Evolutionary conservation across 2,113 vertebrate species (phyloP).

Genomic region (Seriola dumerili): DNA sequence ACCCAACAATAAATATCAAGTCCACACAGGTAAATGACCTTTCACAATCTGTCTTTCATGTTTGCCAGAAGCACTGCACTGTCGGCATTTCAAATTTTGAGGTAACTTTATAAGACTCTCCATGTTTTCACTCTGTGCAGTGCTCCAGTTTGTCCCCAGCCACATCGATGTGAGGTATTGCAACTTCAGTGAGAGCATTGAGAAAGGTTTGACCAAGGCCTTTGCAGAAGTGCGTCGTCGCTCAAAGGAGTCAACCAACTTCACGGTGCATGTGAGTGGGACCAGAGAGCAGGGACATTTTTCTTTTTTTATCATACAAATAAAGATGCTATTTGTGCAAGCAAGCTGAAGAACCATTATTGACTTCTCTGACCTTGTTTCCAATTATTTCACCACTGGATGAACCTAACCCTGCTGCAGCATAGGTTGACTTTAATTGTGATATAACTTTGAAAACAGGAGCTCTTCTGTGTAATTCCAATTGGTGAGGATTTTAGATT

Average conservation of each 20-base stretch:
- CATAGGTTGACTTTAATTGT: conserved; percentile 23
- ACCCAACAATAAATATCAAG: conserved; percentile 89
- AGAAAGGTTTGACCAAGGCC: conserved; percentile 90
- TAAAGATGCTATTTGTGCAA: neutral
- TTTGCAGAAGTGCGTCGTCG: conserved; percentile 89
- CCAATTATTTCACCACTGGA: neutral
- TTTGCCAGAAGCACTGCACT: neutral
- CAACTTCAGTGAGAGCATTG: conserved; percentile 92
- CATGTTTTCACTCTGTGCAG: conserved; percentile 75
- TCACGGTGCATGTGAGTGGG: conserved; percentile 91
- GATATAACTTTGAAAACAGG: conserved; percentile 4
- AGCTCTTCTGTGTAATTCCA: conserved; percentile 23
- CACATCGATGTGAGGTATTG: conserved; percentile 90
- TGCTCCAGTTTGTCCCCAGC: conserved; percentile 95
- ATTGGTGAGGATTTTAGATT: conserved; percentile 1
- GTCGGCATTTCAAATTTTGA: neutral
- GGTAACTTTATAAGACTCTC: neutral
- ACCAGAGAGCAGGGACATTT: neutral
- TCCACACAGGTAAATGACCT: conserved; percentile 91
- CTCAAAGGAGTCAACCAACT: conserved; percentile 86
- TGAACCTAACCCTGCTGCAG: conserved; percentile 25
- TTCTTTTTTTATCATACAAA: neutral
- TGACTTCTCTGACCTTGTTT: neutral
- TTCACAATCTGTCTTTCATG: neutral
- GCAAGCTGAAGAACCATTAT: neutral